Percentiles rank a stretch among this genome's conserved stretches.
These are phyloP conservation scores for Scophthalmus maximus DNA, from an alignment of 2,113 vertebrate genomes.

Conservation along the genomic window DNA sequence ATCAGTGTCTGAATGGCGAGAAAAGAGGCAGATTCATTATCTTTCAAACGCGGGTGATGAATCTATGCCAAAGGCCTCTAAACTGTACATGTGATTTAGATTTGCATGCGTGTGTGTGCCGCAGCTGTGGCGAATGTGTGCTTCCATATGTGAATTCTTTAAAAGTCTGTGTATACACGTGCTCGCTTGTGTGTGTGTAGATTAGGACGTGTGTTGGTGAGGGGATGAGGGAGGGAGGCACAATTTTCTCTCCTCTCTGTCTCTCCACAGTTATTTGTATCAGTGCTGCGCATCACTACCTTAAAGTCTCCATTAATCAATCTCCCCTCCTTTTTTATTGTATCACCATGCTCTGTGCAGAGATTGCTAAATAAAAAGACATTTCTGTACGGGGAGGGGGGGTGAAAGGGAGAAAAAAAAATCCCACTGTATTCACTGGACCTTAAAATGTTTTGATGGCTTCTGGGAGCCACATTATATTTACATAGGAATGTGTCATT, in stretches of 20 bases:
- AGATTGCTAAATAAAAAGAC: conserved; percentile 92
- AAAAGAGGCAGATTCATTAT: conserved; percentile 83
- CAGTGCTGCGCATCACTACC: conserved; percentile 83
- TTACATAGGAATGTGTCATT: conserved; percentile 97
- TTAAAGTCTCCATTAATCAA: conserved; percentile 89
- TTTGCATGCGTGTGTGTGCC: conserved; percentile 24
- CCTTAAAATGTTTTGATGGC: conserved; percentile 96
- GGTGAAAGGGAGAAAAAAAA: conserved; percentile 80
- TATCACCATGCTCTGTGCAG: conserved; percentile 81
- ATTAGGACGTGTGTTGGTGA: conserved; percentile 16
- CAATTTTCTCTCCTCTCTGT: conserved; percentile 64
- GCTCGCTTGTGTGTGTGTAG: conserved; percentile 11
- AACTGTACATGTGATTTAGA: conserved; percentile 72
- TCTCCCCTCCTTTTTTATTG: conserved; percentile 82
- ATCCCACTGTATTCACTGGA: conserved; percentile 94
- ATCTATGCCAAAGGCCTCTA: conserved; percentile 80
- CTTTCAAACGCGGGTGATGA: conserved; percentile 79
- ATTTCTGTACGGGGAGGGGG: conserved; percentile 87
- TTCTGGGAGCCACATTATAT: conserved; percentile 90
- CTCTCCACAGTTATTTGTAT: conserved; percentile 81
- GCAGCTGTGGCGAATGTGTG: conserved; percentile 28
- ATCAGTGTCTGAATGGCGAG: conserved; percentile 81
- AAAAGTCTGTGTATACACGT: conserved; percentile 23
- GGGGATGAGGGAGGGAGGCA: conserved; percentile 46
- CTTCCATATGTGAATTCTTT: conserved; percentile 42